phyloP scores from a whole-genome alignment of 2,888 invertebrate species.

The Aphrophora alni region DNA sequence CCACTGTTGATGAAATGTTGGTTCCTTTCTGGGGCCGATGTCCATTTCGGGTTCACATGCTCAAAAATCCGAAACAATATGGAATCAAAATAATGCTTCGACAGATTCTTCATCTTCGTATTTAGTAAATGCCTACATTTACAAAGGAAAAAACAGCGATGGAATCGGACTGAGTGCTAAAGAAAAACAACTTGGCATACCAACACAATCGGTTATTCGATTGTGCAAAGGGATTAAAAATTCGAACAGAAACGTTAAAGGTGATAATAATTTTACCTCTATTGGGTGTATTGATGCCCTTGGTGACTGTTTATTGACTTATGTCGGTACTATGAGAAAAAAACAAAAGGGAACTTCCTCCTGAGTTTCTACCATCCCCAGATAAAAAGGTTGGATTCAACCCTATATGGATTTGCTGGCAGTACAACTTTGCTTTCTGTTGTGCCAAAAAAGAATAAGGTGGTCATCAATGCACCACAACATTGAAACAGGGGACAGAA shows the following conservation, averaged over 20 bases:
- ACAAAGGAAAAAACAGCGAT: slow-evolving; percentile 15
- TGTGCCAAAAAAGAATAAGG: slow-evolving; percentile 11
- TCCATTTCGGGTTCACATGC: slow-evolving; percentile 15
- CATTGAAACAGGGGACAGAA: slow-evolving; percentile 11
- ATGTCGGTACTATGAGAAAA: slow-evolving; percentile 18
- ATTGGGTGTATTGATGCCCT: slow-evolving; percentile 15
- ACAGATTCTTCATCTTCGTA: slow-evolving; percentile 28
- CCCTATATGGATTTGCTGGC: slow-evolving; percentile 16
- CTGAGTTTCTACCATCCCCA: slow-evolving; percentile 11
- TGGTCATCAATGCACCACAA: slow-evolving; percentile 8
- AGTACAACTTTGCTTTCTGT: slow-evolving; percentile 17
- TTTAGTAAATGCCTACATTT: slow-evolving; percentile 19
- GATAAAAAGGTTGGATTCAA: slow-evolving; percentile 11
- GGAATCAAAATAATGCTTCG: background rate
- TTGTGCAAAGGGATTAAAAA: slow-evolving; percentile 14
- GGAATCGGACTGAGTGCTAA: slow-evolving; percentile 1
- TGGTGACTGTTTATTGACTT: background rate
- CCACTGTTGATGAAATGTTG: background rate
- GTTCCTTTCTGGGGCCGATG: slow-evolving; percentile 4
- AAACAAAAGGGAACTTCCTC: background rate
- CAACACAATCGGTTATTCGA: slow-evolving; percentile 18
- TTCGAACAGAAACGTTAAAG: slow-evolving; percentile 10
- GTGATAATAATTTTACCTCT: slow-evolving; percentile 11
- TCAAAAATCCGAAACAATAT: slow-evolving; percentile 17
- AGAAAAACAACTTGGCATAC: slow-evolving; percentile 10